Evolutionary conservation across 2,113 vertebrate species (phyloP), one percentile per base, ranked within the genome.

Genomic region (Stercorarius parasiticus): DNA sequence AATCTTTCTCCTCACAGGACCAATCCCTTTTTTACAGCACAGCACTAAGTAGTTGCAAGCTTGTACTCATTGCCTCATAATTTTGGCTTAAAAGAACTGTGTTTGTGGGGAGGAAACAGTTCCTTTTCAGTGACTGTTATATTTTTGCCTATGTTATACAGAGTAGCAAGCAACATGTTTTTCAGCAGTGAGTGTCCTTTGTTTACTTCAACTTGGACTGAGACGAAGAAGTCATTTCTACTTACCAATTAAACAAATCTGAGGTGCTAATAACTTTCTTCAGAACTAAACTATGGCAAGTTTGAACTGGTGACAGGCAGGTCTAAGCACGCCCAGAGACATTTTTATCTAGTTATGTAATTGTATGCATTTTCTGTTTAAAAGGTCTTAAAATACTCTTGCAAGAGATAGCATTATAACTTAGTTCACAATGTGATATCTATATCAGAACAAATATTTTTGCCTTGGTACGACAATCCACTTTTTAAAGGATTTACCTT

Each of bases 401-500:
- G 76, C 50, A 81, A 58, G 59, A 69, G 62, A 29, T 4, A 80
- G 65, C 59, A 70, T 40, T 36, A 22, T 38, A 83, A 79, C 18
- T 59, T 34, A 62, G 38, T 26, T 89, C 21, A 82, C 53, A 84
- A 72, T 23, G 15, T 2, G 47, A 5, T 47, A 59, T 34, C 40
- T 61, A 8, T 9, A 74, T 53, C 14, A 59, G 69, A 61, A 2
- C 7, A n/a, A 53, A 4, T 30, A 56, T 11, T 52, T 72, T 64
- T 70, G 15, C 30, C 36, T 82, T 88, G n/a, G 22, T 42, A 94
- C 8, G 89, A 91, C 15, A 59, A n/a, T 40, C 29, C 19, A n/a
- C 17, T 62, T 82, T 61, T n/a, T 4, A 82, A 86, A 65, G 55
- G 2, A 93, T 40, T 97, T 97, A 99, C 99, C 98, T 99, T 99